Evolutionary conservation across 1,140 invertebrate species (phyloP).

Genomic region (Aphis gossypii): DNA sequence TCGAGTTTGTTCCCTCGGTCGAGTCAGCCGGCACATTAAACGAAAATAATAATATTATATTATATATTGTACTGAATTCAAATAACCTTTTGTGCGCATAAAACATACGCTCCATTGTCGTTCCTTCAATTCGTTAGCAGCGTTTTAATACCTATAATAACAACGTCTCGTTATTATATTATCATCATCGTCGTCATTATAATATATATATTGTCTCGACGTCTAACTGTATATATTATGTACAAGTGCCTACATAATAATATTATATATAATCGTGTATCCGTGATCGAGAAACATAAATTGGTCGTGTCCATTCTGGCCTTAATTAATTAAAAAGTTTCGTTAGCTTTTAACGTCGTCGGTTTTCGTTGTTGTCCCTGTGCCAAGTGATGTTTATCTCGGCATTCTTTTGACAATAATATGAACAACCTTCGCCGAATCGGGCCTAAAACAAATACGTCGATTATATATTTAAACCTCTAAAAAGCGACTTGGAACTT

Average conservation of each 20-base stretch:
- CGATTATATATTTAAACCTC: not conserved
- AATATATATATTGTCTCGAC: not conserved
- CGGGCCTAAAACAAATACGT: no score
- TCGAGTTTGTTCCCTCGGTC: not conserved
- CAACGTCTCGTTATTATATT: not conserved
- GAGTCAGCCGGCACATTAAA: not conserved
- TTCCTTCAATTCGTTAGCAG: slow-evolving; percentile 3
- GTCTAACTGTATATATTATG: not conserved
- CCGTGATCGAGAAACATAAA: not conserved
- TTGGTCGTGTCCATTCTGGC: not conserved
- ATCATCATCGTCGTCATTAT: not conserved
- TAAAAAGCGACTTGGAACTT: not conserved
- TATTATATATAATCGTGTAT: not conserved
- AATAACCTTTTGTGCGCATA: not conserved
- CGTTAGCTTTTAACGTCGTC: not conserved
- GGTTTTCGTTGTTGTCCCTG: not conserved
- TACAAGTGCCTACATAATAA: not conserved
- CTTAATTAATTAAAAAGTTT: not conserved
- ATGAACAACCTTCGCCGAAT: not conserved
- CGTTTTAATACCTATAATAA: not conserved
- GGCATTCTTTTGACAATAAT: not conserved
- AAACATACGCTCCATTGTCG: not conserved
- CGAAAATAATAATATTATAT: not conserved
- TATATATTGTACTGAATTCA: not conserved
- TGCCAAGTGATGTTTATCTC: not conserved